phyloP scores from a whole-genome alignment of 2,113 vertebrate species.

The Oncorhynchus tshawytscha region DNA sequence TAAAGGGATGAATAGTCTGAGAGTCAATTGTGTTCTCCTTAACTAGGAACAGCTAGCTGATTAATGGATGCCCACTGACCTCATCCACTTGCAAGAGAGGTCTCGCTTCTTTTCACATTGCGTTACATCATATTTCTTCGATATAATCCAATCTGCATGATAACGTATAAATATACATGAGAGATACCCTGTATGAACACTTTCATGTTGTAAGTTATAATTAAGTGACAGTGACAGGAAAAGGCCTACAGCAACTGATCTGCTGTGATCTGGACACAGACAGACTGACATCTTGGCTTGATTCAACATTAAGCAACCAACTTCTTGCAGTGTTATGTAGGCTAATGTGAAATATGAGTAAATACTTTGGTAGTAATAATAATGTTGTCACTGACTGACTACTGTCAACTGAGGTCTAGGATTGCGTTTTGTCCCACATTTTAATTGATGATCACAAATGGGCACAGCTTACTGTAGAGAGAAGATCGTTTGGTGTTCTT shows the following conservation, averaged over 20 bases:
- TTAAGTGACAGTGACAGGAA: not conserved
- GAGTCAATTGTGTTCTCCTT: not conserved
- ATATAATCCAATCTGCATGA: conserved; percentile 17
- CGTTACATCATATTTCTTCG: conserved; percentile 35
- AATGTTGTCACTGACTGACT: not conserved
- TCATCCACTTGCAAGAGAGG: not conserved
- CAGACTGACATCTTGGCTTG: conserved; percentile 52
- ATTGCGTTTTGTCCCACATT: conserved; percentile 15
- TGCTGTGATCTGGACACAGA: conserved; percentile 15
- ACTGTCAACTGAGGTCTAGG: conserved; percentile 16
- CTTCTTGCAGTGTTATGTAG: conserved; percentile 30
- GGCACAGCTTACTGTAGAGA: conserved; percentile 12
- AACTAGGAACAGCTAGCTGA: not conserved
- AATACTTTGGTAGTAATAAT: conserved; percentile 1
- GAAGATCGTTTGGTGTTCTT: conserved; percentile 6
- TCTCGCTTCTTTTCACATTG: conserved; percentile 5
- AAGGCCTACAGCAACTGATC: not conserved
- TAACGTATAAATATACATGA: not conserved
- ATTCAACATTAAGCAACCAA: conserved; percentile 50
- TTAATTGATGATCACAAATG: conserved; percentile 17
- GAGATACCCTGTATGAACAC: not conserved
- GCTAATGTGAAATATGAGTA: conserved; percentile 24
- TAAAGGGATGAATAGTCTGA: not conserved
- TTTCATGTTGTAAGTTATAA: not conserved
- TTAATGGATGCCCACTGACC: not conserved